These are phyloP conservation scores for Etheostoma perlongum DNA, from an alignment of 2,797 vertebrate genomes.

Conservation along the genomic window DNA sequence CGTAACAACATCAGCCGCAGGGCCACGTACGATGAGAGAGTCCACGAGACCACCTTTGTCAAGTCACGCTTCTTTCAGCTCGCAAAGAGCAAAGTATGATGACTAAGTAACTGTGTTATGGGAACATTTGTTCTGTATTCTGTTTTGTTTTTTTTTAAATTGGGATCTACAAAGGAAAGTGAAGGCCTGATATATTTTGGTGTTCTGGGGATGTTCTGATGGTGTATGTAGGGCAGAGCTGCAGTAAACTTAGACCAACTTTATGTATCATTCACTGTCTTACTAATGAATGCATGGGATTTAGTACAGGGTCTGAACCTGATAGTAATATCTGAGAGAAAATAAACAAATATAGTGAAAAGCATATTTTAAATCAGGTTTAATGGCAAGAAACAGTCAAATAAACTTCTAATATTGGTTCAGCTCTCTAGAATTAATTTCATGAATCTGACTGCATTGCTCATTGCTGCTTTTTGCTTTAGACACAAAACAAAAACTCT, in stretches of 20 bases:
- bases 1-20: conserved; percentile 85
- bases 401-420: not conserved
- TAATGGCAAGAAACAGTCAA: not conserved
- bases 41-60: conserved; percentile 80
- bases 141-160: not conserved
- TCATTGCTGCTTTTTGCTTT: conserved; percentile 20
- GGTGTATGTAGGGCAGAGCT: not conserved
- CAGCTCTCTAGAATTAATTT: not conserved
- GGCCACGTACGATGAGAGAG: conserved; percentile 86
- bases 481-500: conserved; percentile 24
- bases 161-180: not conserved
- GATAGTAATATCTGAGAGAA: not conserved
- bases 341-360: not conserved
- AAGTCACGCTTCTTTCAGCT: conserved; percentile 85
- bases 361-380: too few species aligned
- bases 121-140: not conserved
- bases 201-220: not conserved
- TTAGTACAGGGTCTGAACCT: not conserved
- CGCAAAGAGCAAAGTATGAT: conserved; percentile 85
- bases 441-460: conserved; percentile 1
- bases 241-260: not conserved
- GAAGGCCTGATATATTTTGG: not conserved
- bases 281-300: conserved; percentile 5
- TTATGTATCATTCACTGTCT: not conserved
- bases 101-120: not conserved